A percentile compares a stretch with the other conserved stretches of the same genome.
Evolutionary conservation across 1,140 invertebrate genomes (phyloP).

Genomic region (Stegodyphus dumicola): DNA sequence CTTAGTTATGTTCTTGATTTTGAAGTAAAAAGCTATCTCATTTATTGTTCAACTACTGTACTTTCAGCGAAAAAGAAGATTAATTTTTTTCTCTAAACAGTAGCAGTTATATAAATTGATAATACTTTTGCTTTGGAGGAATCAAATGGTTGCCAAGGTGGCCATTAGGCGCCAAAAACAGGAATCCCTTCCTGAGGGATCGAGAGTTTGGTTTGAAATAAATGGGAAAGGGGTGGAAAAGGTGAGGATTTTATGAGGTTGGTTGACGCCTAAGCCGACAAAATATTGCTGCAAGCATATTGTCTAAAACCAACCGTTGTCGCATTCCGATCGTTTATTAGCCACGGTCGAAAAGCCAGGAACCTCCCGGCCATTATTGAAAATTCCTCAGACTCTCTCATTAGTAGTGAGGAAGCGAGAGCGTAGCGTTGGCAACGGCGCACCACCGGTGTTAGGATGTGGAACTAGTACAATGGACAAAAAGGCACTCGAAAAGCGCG

Average conservation of each 20-base stretch:
- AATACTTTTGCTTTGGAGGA: no score
- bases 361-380: slow-evolving; percentile 59
- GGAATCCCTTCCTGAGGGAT: not conserved
- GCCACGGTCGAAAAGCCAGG: slow-evolving; percentile 46
- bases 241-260: slow-evolving; percentile 60
- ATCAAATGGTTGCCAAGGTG: slow-evolving; percentile 6
- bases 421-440: slow-evolving; percentile 15
- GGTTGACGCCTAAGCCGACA: slow-evolving; percentile 61
- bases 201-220: slow-evolving; percentile 18
- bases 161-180: slow-evolving; percentile 33
- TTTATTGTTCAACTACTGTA: no score
- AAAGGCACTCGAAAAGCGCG: not conserved
- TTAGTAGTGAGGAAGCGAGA: slow-evolving; percentile 23
- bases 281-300: slow-evolving; percentile 63
- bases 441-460: slow-evolving; percentile 14
- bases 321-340: slow-evolving; percentile 62
- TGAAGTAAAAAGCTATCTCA: no score
- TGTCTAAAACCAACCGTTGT: slow-evolving; percentile 63
- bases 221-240: slow-evolving; percentile 49
- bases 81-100: no score
- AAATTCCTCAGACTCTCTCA: slow-evolving; percentile 60
- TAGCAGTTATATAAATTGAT: no score
- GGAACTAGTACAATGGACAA: slow-evolving; percentile 47
- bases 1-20: no score
- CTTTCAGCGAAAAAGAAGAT: no score